Evolutionary conservation across 2,113 vertebrate genomes (phyloP).

Genomic region (Macaca fascicularis): DNA sequence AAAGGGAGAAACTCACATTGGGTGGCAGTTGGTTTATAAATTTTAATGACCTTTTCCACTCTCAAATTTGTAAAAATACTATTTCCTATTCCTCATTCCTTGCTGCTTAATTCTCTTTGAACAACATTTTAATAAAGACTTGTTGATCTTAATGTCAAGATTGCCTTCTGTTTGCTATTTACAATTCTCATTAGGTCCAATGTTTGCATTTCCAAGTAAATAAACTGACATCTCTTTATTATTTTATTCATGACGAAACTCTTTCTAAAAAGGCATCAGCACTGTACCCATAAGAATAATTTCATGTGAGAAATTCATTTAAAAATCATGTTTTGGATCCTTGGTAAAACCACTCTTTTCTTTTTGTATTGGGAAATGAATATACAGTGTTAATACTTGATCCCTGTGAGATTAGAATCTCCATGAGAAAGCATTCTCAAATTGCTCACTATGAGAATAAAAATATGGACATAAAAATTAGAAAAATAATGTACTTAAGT

Average conservation of each 20-base stretch:
- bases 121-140: constrained; percentile 27
- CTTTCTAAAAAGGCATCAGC: background rate
- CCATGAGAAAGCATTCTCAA: background rate
- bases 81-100: background rate
- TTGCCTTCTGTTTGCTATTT: constrained; percentile 48
- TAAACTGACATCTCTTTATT: constrained; percentile 7
- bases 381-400: background rate
- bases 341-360: constrained; percentile 7
- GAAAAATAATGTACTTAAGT: constrained; percentile 63
- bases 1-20: background rate
- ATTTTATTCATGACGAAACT: constrained; percentile 29
- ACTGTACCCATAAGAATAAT: background rate
- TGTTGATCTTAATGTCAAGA: constrained; percentile 33
- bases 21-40: constrained; percentile 23
- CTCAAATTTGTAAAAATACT: background rate
- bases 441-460: constrained; percentile 50
- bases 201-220: constrained; percentile 53
- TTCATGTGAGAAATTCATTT: background rate
- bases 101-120: constrained; percentile 8
- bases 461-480: constrained; percentile 67
- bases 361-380: background rate
- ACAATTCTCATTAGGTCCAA: background rate
- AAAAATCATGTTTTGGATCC: background rate
- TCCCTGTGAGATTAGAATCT: constrained; percentile 22
- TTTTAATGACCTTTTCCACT: constrained; percentile 31